Percentiles rank a stretch among this genome's conserved stretches.
Conservation (phyloP, 2,113 vertebrate species). For the Gulo gulo region DNA sequence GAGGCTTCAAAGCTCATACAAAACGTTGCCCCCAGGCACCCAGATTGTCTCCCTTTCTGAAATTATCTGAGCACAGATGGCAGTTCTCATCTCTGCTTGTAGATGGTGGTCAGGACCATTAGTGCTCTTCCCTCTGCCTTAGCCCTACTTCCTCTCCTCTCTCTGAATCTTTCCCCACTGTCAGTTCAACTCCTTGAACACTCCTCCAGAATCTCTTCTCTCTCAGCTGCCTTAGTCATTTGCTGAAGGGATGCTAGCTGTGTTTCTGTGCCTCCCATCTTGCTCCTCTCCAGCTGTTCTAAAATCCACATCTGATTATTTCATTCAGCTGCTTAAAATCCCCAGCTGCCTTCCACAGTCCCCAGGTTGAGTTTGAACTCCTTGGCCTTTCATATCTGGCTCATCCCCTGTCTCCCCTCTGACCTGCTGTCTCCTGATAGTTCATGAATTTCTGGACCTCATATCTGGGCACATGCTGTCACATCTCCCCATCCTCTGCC, state of each 20-base stretch:
- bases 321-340: not conserved
- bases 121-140: fast-evolving
- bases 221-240: not conserved
- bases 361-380: not conserved
- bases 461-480: not conserved
- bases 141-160: not conserved
- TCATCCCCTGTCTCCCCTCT: not conserved
- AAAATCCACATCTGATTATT: not conserved
- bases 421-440: not conserved
- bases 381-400: not conserved
- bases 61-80: not conserved
- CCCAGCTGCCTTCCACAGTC: not conserved
- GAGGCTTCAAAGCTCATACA: not conserved
- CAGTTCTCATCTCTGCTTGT: not conserved
- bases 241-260: not conserved
- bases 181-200: not conserved
- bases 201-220: not conserved
- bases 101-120: not conserved
- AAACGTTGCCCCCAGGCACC: not conserved
- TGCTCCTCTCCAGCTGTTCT: not conserved
- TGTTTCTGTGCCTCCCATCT: not conserved
- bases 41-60: not conserved
- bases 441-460: not conserved
- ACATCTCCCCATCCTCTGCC: not conserved
- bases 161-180: not conserved